phyloP scores from a whole-genome alignment of 1,140 invertebrate genomes.

The Nomia melanderi region DNA sequence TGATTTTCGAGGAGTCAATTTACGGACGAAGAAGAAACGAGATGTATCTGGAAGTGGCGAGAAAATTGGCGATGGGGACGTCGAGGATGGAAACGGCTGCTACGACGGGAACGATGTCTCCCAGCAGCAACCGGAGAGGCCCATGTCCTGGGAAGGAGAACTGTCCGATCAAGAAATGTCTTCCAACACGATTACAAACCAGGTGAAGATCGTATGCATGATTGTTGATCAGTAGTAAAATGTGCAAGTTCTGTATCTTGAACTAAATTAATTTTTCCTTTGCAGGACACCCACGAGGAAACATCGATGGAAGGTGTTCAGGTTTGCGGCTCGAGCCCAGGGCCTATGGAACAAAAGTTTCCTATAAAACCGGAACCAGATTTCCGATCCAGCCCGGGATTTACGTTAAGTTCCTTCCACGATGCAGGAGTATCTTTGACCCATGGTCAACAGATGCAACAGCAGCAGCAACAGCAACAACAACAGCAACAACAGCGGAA shows the following conservation, averaged over 20 bases:
- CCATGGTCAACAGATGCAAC: slow-evolving; percentile 71
- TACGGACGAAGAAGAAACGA: slow-evolving; percentile 82
- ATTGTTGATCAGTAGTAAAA: background rate
- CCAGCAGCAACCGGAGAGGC: slow-evolving; percentile 82
- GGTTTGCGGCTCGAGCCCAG: slow-evolving; percentile 77
- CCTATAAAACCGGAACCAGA: slow-evolving; percentile 78
- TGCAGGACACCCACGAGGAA: slow-evolving; percentile 78
- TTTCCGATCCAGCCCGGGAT: slow-evolving; percentile 77
- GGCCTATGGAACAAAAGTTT: slow-evolving; percentile 76
- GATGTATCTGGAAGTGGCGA: slow-evolving; percentile 62
- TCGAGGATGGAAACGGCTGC: slow-evolving; percentile 62
- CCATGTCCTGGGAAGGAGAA: slow-evolving; percentile 96
- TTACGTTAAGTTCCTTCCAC: slow-evolving; percentile 69
- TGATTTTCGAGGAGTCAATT: slow-evolving; percentile 82
- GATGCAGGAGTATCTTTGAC: slow-evolving; percentile 70
- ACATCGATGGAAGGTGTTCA: slow-evolving; percentile 82
- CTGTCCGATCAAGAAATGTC: slow-evolving; percentile 88
- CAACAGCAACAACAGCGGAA: slow-evolving; percentile 69
- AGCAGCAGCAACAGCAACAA: slow-evolving; percentile 64
- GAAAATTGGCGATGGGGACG: slow-evolving; percentile 55
- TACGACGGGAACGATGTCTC: slow-evolving; percentile 72
- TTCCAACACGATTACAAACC: slow-evolving; percentile 80
- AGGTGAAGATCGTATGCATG: slow-evolving; percentile 62
- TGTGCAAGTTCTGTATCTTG: no score
- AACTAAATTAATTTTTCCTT: background rate